These are phyloP conservation scores for Chloroceryle aenea DNA, from an alignment of 2,113 vertebrate genomes.

Conservation along the genomic window DNA sequence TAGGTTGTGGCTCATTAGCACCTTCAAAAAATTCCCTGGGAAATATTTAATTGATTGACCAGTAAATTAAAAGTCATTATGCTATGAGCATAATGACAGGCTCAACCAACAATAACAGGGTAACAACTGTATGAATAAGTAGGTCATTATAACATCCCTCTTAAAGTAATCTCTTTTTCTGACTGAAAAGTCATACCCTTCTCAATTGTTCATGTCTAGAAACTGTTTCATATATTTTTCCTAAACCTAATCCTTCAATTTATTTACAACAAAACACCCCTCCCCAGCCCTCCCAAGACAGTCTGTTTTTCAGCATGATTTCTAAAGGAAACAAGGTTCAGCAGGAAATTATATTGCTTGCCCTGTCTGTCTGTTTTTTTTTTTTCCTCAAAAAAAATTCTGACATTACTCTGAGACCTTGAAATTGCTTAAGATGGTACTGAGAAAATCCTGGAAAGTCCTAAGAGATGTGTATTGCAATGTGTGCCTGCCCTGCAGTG, in stretches of 20 bases:
- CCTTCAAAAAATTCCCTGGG: background rate
- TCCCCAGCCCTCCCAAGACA: background rate
- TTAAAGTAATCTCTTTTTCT: background rate
- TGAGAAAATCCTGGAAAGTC: background rate
- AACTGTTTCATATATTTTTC: background rate
- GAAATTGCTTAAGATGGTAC: background rate
- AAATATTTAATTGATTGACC: background rate
- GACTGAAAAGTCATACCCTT: background rate
- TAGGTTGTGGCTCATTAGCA: background rate
- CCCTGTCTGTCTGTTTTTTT: background rate
- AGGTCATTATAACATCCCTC: background rate
- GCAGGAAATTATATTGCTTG: fast-evolving
- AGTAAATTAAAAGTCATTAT: background rate
- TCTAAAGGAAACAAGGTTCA: background rate
- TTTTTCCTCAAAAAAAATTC: background rate
- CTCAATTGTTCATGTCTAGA: background rate
- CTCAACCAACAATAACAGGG: background rate
- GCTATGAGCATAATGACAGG: too few relatives aligned
- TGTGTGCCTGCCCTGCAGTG: background rate
- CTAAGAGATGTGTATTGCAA: background rate
- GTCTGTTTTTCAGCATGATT: background rate
- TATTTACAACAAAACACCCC: background rate
- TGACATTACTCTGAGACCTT: background rate
- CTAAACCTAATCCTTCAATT: background rate
- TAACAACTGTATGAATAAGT: background rate